Evolutionary conservation across 2,888 invertebrate species (phyloP).

Genomic region (Pandemis heparana): DNA sequence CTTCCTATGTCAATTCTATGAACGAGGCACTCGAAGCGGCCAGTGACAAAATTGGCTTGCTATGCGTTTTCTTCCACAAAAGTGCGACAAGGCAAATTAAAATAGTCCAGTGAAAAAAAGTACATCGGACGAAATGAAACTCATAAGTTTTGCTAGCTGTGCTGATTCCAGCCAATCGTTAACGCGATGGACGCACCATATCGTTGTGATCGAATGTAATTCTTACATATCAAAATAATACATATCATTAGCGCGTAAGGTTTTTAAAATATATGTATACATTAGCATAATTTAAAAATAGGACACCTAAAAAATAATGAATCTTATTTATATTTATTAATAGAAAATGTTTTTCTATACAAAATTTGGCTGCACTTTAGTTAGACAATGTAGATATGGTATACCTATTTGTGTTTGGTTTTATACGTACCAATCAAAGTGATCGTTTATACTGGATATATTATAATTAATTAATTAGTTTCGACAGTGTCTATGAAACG

Average conservation of each 20-base stretch:
- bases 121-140: background rate
- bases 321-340: conserved; percentile 58
- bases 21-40: background rate
- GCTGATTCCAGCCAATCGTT: background rate
- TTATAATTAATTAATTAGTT: conserved; percentile 49
- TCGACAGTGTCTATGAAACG: conserved; percentile 55
- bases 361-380: conserved; percentile 43
- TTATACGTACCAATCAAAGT: conserved; percentile 35
- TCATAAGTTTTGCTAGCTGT: background rate
- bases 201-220: conserved; percentile 76
- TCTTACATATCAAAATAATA: conserved; percentile 66
- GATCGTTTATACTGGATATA: conserved; percentile 42
- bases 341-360: conserved; percentile 44
- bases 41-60: background rate
- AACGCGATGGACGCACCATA: conserved; percentile 47
- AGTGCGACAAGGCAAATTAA: background rate
- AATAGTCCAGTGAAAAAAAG: too few relatives aligned
- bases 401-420: conserved; percentile 30
- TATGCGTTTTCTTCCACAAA: background rate
- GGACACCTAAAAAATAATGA: conserved; percentile 59
- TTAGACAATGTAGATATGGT: conserved; percentile 35
- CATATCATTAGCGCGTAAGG: conserved; percentile 77
- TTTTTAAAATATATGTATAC: conserved; percentile 80
- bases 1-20: too few relatives aligned
- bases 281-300: conserved; percentile 68